Conservation (phyloP, 2,113 vertebrate genomes). For the Eulacestoma nigropectus region DNA sequence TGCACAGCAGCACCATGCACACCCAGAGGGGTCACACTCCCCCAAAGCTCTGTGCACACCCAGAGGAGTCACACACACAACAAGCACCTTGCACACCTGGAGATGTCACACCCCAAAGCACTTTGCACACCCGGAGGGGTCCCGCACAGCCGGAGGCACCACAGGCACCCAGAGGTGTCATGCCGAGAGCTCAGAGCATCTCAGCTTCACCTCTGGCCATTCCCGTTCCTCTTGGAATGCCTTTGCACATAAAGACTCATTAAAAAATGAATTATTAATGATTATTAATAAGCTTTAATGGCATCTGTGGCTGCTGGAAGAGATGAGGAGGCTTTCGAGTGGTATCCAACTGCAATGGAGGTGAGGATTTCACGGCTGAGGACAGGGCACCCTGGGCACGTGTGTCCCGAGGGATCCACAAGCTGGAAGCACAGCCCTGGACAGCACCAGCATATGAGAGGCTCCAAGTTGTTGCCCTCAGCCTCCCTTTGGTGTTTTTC, state of each 20-base stretch:
- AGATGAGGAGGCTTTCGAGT: not conserved
- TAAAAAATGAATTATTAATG: conserved; percentile 42
- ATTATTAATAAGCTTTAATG: conserved; percentile 35
- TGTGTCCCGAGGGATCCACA: not conserved
- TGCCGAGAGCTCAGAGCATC: rapidly evolving
- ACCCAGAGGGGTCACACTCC: not conserved
- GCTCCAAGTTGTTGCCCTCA: not conserved
- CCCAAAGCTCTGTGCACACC: not conserved
- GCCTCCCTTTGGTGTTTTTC: not conserved
- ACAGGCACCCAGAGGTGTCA: rapidly evolving
- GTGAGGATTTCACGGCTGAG: not conserved
- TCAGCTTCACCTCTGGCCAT: not conserved
- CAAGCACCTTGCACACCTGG: not conserved
- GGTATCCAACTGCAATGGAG: rapidly evolving
- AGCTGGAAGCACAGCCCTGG: not conserved
- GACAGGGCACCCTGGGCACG: rapidly evolving
- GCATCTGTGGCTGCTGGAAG: not conserved
- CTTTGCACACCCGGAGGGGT: not conserved
- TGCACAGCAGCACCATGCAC: rapidly evolving
- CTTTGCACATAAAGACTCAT: not conserved
- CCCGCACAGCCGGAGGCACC: rapidly evolving
- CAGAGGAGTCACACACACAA: not conserved
- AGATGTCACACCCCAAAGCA: not conserved
- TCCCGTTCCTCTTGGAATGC: not conserved
- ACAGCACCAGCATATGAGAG: rapidly evolving